Conservation (phyloP, 2,797 vertebrate species). For the Bovichtus variegatus region DNA sequence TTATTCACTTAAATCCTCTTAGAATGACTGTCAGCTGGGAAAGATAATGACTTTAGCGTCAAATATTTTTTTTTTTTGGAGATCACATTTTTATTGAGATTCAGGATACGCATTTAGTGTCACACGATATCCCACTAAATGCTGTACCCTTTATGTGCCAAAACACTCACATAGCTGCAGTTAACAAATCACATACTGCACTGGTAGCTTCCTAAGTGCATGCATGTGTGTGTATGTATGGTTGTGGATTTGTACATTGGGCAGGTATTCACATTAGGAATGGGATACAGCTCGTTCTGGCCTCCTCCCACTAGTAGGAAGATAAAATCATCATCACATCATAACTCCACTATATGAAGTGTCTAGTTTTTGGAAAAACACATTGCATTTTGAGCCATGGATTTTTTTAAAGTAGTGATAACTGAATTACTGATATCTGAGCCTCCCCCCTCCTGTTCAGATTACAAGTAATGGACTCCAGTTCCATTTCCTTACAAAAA, state of each 20-base stretch:
- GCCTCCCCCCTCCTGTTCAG: constrained; percentile 15
- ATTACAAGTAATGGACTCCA: constrained; percentile 62
- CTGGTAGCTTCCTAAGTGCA: background rate
- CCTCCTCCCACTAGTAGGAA: constrained; percentile 9
- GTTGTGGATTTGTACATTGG: constrained; percentile 29
- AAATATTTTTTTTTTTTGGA: no score
- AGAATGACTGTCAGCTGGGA: constrained; percentile 25
- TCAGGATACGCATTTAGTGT: background rate
- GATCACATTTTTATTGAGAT: no score
- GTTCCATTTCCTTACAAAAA: constrained; percentile 44
- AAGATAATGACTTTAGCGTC: constrained; percentile 25
- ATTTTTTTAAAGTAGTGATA: constrained; percentile 42
- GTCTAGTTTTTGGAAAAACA: constrained; percentile 16
- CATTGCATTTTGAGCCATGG: background rate
- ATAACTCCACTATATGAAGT: constrained; percentile 34
- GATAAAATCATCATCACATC: constrained; percentile 61
- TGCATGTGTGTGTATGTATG: background rate
- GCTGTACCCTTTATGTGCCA: constrained; percentile 28
- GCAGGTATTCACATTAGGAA: constrained; percentile 32
- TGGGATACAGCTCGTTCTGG: constrained; percentile 11
- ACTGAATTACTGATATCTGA: constrained; percentile 48
- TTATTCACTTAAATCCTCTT: constrained; percentile 29
- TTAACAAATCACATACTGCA: constrained; percentile 23
- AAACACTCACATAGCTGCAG: constrained; percentile 30
- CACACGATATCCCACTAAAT: constrained; percentile 37